Conservation (phyloP, 2,797 vertebrate species). For the Rhodeus uyekii region DNA sequence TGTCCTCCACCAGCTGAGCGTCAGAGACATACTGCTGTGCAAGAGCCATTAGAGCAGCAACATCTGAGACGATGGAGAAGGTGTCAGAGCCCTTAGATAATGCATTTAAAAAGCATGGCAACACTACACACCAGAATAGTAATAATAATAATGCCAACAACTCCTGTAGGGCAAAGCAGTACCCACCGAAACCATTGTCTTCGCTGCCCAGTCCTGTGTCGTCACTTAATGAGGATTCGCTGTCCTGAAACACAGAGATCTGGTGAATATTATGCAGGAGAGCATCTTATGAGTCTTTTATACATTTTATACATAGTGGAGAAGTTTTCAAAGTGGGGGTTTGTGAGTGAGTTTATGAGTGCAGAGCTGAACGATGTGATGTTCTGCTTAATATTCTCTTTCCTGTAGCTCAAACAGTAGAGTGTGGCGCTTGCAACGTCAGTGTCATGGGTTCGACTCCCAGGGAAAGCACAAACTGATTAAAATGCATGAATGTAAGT, state of each 20-base stretch:
- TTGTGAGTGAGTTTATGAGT: not conserved
- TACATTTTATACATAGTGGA: too few species aligned
- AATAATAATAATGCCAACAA: too few species aligned
- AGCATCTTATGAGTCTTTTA: not conserved
- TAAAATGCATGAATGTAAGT: too few species aligned
- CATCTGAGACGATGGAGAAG: constrained; percentile 65
- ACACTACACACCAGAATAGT: too few species aligned
- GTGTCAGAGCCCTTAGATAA: not conserved
- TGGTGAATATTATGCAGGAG: not conserved
- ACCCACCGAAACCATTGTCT: constrained; percentile 70
- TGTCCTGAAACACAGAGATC: constrained; percentile 68
- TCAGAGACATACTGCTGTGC: constrained; percentile 76
- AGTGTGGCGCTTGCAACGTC: too few species aligned
- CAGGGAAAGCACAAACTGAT: too few species aligned
- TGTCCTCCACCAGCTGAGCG: constrained; percentile 80
- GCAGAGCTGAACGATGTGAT: not conserved
- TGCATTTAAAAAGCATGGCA: not conserved
- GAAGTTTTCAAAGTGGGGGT: not conserved
- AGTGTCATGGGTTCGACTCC: too few species aligned
- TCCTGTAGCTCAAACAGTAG: too few species aligned
- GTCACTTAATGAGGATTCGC: constrained; percentile 77
- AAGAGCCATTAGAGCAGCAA: constrained; percentile 72
- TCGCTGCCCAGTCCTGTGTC: constrained; percentile 84
- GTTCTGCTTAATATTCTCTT: too few species aligned
- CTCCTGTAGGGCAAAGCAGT: not conserved